These are phyloP conservation scores for Bombus waltoni DNA, from an alignment of 1,140 invertebrate species.

Conservation along the genomic window DNA sequence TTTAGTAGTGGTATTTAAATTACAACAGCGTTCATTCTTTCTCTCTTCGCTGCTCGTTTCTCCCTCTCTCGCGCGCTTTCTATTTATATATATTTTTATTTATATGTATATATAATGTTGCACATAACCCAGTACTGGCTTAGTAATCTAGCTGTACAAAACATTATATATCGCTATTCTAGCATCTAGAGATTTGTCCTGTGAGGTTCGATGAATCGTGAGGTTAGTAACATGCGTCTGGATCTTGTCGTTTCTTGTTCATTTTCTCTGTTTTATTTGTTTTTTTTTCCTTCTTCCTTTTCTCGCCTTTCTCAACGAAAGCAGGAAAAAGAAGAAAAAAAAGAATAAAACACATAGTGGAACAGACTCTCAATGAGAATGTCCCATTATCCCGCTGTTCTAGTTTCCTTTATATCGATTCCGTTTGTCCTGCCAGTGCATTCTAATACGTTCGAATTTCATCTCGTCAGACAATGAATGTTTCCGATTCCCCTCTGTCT, in stretches of 20 bases:
- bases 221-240: conserved; percentile 52
- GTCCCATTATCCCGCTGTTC: background rate
- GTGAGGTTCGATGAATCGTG: conserved; percentile 77
- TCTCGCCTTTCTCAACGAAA: background rate
- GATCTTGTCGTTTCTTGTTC: conserved; percentile 23
- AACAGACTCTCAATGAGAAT: background rate
- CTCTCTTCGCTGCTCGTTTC: conserved; percentile 42
- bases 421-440: conserved; percentile 32
- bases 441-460: conserved; percentile 34
- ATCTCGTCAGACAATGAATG: conserved; percentile 1
- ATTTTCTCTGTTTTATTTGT: conserved; percentile 7
- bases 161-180: conserved; percentile 81
- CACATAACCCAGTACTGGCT: conserved; percentile 82
- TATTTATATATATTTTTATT: conserved; percentile 69
- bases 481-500: conserved; percentile 2
- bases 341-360: background rate
- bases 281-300: background rate
- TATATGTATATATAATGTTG: conserved; percentile 79
- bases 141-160: conserved; percentile 82
- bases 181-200: conserved; percentile 81
- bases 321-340: background rate
- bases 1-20: conserved; percentile 80
- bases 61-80: background rate
- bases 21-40: conserved; percentile 77
- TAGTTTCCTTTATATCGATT: conserved; percentile 27